Evolutionary conservation across 2,797 vertebrate genomes (phyloP).

Genomic region (Neopelma chrysocephalum): DNA sequence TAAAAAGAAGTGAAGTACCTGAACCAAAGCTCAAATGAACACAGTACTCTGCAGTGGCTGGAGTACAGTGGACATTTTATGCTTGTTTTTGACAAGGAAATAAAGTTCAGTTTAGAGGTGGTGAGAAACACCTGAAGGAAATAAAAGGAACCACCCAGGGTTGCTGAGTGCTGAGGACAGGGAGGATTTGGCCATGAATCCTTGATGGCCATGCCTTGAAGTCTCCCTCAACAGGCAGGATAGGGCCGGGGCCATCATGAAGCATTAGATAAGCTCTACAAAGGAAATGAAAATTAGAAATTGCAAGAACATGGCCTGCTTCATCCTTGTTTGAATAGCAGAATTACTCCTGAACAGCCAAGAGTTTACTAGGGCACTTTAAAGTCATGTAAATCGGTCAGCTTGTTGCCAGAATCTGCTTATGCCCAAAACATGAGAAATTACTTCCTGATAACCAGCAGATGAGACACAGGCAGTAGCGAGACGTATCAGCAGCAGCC

Average conservation of each 20-base stretch:
- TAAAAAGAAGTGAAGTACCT: not conserved
- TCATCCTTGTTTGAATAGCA: not conserved
- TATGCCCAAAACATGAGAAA: slow-evolving; percentile 14
- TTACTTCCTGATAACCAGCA: not conserved
- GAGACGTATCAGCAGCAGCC: not conserved
- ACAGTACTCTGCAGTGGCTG: not conserved
- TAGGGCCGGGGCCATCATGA: not conserved
- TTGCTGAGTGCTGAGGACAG: not conserved
- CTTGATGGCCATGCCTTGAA: not conserved
- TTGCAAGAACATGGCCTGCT: not conserved
- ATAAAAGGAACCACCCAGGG: not conserved
- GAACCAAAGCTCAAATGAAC: not conserved
- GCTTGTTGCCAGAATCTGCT: slow-evolving; percentile 29
- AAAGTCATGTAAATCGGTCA: slow-evolving; percentile 32
- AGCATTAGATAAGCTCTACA: not conserved
- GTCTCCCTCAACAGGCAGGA: not conserved
- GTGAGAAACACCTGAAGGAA: not conserved
- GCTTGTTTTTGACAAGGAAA: not conserved
- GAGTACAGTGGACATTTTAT: not conserved
- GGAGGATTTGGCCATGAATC: rapidly evolving
- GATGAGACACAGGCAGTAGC: not conserved
- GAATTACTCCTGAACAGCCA: not conserved
- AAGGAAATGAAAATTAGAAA: not conserved
- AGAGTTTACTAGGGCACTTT: slow-evolving; percentile 61
- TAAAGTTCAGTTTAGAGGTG: not conserved